Evolutionary conservation across 2,888 invertebrate species (phyloP).

Genomic region (Bellardia pandia): DNA sequence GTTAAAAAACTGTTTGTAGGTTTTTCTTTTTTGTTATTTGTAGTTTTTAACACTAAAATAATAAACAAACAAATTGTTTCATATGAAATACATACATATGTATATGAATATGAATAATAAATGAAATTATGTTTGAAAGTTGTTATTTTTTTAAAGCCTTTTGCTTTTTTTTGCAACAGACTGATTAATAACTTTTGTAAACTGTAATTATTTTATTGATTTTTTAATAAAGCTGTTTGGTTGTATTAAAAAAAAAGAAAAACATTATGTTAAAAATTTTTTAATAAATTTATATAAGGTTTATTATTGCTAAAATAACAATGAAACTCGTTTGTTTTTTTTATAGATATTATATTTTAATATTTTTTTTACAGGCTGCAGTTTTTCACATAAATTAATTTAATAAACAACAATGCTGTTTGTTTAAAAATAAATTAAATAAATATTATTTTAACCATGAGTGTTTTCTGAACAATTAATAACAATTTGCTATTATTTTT

Average conservation of each 20-base stretch:
- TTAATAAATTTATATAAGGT: constrained; percentile 37
- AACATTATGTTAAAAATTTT: constrained; percentile 16
- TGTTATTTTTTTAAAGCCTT: neutral
- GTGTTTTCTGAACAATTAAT: constrained; percentile 43
- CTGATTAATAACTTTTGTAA: constrained; percentile 35
- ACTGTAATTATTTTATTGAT: constrained; percentile 25
- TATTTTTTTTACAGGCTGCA: neutral
- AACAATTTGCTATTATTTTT: neutral
- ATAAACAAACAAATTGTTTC: constrained; percentile 27
- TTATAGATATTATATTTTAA: neutral
- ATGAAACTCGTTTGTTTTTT: neutral
- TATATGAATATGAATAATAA: constrained; percentile 20
- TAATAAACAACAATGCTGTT: constrained; percentile 47
- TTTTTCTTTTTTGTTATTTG: constrained; percentile 9
- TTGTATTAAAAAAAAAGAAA: neutral
- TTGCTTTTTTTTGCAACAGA: constrained; percentile 12
- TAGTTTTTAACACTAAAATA: neutral
- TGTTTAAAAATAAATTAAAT: constrained; percentile 42
- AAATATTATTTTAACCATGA: constrained; percentile 34
- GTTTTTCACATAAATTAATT: constrained; percentile 45
- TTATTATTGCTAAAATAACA: constrained; percentile 42
- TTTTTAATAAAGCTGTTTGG: neutral
- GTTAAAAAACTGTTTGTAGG: neutral
- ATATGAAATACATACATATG: constrained; percentile 1
- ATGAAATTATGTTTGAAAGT: constrained; percentile 3